Evolutionary conservation across 2,797 vertebrate species (phyloP), one percentile per base, ranked within the genome.

Genomic region (Enteromius unitaeniatus): DNA sequence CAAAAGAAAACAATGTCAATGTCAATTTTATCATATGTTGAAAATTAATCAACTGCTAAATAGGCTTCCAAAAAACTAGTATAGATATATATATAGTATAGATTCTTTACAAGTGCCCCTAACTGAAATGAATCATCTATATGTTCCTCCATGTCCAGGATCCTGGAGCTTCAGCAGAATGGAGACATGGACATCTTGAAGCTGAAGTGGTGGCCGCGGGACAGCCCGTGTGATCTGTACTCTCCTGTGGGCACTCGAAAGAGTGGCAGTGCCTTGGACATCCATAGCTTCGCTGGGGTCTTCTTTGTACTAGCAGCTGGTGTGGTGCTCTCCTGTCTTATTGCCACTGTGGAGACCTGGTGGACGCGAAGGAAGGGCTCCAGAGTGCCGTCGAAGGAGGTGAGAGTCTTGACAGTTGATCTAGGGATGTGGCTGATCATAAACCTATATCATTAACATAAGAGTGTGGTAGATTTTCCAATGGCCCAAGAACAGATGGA

Each of bases 321-420:
- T 1, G 96, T 99, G 88, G 96, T 99, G 85, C 95, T 99, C 34
- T 98, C 98, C 91, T 99, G 98, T 92, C 95, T 99, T 91, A 99
- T 99, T 90, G 98, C 98, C 87, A 97, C 99, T 95, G 95, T 99
- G 93, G 98, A 99, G 93, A 99, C 97, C 1, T 99, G 98, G 98
- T 99, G 98, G 98, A 97, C 96, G 89, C 95, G 97, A 90, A 96
- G 96, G 88, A 99, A 99, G 95, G 97, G 97, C 92, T 99, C 97
- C 72, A 95, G 97, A 67, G 97, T 98, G 89, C 98, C 98, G 7
- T 99, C 98, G 75, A 99, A 99, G 96, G 98, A 99, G 97, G 98
- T 99, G 97, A 92, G 88, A 82, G 84, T 81, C 40, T 55, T n/a
- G 1, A 64, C 23, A 15, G 28, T 64, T 64, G 26, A 49, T 62